phyloP scores from a whole-genome alignment of 2,113 vertebrate genomes.

The Plecotus auritus region DNA sequence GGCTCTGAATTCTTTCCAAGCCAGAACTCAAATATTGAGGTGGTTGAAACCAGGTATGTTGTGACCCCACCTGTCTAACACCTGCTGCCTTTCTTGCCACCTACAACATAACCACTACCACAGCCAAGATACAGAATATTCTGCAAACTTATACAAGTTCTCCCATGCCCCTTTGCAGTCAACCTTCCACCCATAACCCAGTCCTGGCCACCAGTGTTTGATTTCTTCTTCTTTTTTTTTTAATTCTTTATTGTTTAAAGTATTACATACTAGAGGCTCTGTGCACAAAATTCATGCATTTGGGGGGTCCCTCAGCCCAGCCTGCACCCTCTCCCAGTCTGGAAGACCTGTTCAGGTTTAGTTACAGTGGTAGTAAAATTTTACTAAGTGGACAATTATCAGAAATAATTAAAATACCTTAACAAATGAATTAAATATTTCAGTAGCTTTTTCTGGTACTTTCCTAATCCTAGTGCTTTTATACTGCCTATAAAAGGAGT shows the following conservation, averaged over 20 bases:
- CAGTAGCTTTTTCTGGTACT: background rate
- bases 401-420: background rate
- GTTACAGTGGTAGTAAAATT: background rate
- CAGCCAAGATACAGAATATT: background rate
- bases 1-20: too few relatives aligned
- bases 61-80: too few relatives aligned
- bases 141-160: background rate
- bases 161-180: background rate
- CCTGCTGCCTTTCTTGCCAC: too few relatives aligned
- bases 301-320: too few relatives aligned
- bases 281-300: too few relatives aligned
- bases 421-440: conserved; percentile 20
- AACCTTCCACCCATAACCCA: background rate
- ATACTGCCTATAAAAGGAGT: background rate
- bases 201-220: background rate
- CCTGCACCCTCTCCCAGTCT: background rate
- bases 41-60: too few relatives aligned
- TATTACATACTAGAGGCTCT: too few relatives aligned
- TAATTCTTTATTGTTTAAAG: too few relatives aligned
- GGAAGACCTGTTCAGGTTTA: background rate
- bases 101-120: background rate
- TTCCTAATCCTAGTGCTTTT: background rate
- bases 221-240: too few relatives aligned
- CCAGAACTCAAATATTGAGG: too few relatives aligned
- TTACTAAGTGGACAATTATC: background rate